These are phyloP conservation scores for Tenebrio molitor DNA, from an alignment of 1,140 invertebrate species.

Conservation along the genomic window DNA sequence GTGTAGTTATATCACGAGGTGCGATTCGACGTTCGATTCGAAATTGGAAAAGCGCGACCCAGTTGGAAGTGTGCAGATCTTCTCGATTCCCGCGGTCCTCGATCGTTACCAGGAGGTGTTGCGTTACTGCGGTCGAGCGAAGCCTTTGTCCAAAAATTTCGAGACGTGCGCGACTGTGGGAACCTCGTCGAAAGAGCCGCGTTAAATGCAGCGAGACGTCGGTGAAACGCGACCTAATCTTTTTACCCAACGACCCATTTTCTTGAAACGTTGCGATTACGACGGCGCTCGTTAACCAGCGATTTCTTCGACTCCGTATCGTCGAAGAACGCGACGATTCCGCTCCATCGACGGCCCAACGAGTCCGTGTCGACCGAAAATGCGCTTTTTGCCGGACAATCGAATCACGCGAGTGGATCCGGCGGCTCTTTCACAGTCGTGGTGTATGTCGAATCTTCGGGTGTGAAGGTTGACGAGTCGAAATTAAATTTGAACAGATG, in stretches of 20 bases:
- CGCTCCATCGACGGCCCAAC: no score
- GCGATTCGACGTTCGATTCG: neutral
- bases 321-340: neutral
- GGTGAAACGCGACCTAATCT: conserved; percentile 25
- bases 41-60: neutral
- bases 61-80: no score
- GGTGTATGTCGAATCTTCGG: no score
- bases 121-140: neutral
- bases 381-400: no score
- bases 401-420: no score
- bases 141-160: conserved; percentile 28
- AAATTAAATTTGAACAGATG: no score
- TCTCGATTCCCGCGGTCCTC: no score
- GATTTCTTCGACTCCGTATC: neutral
- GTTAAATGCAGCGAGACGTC: conserved; percentile 16
- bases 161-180: conserved; percentile 14
- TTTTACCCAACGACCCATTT: conserved; percentile 36
- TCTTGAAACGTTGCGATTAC: neutral
- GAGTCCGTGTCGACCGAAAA: no score
- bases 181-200: neutral
- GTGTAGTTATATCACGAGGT: neutral
- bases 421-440: no score
- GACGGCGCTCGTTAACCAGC: conserved; percentile 2
- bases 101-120: neutral
- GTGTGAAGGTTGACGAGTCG: no score